Conservation (phyloP, 92 coral and sea anemone genomes). For the Nematostella vectensis region DNA sequence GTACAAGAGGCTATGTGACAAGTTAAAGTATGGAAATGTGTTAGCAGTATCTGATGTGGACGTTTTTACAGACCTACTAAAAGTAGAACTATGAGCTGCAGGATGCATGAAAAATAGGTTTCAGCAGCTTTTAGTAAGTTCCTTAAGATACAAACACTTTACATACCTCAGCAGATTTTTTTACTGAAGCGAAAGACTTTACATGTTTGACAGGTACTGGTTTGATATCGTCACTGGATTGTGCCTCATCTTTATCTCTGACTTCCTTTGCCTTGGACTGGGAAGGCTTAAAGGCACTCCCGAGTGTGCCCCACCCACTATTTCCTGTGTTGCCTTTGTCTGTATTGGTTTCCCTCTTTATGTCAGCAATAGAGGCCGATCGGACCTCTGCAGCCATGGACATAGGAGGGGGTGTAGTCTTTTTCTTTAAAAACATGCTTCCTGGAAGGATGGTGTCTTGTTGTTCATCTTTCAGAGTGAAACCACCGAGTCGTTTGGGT, state of each 20-base stretch:
- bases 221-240: not conserved
- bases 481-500: slow-evolving; percentile 73
- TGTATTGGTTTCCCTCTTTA: not conserved
- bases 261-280: slow-evolving; percentile 36
- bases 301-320: slow-evolving; percentile 1
- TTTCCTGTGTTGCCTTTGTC: no score
- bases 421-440: slow-evolving; percentile 62
- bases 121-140: no score
- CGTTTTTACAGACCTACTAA: no score
- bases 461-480: slow-evolving; percentile 68
- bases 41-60: no score
- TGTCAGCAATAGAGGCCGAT: slow-evolving; percentile 46
- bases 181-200: not conserved
- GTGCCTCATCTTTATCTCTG: slow-evolving; percentile 12
- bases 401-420: slow-evolving; percentile 47
- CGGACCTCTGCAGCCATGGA: slow-evolving; percentile 86
- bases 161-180: no score
- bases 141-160: no score
- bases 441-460: slow-evolving; percentile 52
- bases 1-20: no score
- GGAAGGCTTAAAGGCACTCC: slow-evolving; percentile 9
- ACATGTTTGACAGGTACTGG: slow-evolving; percentile 8
- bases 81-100: no score
- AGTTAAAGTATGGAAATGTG: no score
- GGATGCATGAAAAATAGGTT: no score